Percentiles rank a stretch among this genome's conserved stretches.
These are phyloP conservation scores for Stenodera caucasica DNA, from an alignment of 2,888 invertebrate species.

Conservation along the genomic window DNA sequence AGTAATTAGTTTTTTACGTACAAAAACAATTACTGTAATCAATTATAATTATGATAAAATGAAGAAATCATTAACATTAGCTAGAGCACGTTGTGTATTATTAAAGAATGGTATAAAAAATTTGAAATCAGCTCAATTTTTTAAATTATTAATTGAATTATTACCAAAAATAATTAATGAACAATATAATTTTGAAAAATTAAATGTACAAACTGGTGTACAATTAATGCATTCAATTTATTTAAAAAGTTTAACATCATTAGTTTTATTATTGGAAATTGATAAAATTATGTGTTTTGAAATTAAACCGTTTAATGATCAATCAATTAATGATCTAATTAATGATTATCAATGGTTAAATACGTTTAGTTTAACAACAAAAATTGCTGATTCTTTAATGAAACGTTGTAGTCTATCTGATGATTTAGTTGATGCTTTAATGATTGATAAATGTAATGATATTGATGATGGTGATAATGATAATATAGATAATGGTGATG, in stretches of 20 bases:
- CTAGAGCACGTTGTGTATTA: conserved; percentile 58
- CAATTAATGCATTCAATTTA: conserved; percentile 63
- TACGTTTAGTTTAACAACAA: conserved; percentile 59
- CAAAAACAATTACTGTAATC: conserved; percentile 59
- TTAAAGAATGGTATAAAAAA: conserved; percentile 59
- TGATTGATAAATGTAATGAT: no score
- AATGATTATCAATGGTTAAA: conserved; percentile 64
- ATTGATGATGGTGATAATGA: conserved; percentile 13
- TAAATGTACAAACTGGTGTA: conserved; percentile 61
- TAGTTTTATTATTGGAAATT: conserved; percentile 60
- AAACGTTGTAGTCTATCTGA: conserved; percentile 57
- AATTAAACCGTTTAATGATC: conserved; percentile 57
- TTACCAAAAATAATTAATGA: conserved; percentile 59
- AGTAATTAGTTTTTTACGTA: conserved; percentile 59
- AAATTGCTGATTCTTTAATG: conserved; percentile 60
- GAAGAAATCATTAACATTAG: conserved; percentile 55
- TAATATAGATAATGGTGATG: conserved; percentile 13
- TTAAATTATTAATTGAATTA: conserved; percentile 55
- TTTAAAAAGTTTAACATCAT: conserved; percentile 60
- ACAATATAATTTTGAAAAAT: conserved; percentile 62
- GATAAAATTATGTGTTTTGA: conserved; percentile 60
- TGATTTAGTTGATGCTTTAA: conserved; percentile 45
- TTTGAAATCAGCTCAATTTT: conserved; percentile 60
- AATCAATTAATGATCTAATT: conserved; percentile 42
- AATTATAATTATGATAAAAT: conserved; percentile 56